phyloP scores from a whole-genome alignment of 2,797 vertebrate species.

The Iguana delicatissima region DNA sequence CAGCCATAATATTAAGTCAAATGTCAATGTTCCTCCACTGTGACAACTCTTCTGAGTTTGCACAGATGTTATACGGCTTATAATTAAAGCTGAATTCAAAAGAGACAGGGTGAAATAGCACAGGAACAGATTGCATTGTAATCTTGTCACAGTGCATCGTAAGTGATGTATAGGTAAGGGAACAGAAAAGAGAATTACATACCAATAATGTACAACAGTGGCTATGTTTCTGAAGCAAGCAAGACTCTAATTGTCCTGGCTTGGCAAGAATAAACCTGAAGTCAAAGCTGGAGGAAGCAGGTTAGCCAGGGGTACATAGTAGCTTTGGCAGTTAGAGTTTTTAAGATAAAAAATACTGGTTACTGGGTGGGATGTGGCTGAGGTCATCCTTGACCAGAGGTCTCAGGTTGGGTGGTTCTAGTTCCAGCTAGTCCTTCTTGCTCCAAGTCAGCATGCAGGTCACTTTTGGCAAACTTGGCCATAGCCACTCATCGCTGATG shows the following conservation, averaged over 20 bases:
- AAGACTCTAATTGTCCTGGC: background rate
- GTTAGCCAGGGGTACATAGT: too few relatives aligned
- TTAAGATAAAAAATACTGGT: background rate
- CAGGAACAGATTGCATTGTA: slow-evolving; percentile 12
- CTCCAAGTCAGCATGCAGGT: background rate
- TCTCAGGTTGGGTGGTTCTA: background rate
- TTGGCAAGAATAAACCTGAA: background rate
- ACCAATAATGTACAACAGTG: background rate
- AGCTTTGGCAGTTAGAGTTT: background rate
- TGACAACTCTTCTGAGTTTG: slow-evolving; percentile 4
- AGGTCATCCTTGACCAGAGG: background rate
- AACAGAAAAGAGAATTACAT: background rate
- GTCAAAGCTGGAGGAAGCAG: background rate
- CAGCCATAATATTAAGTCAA: slow-evolving; percentile 13
- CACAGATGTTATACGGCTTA: slow-evolving; percentile 11
- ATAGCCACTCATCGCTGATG: too few relatives aligned
- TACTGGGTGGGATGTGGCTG: background rate
- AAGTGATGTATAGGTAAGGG: slow-evolving; percentile 11
- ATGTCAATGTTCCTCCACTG: slow-evolving; percentile 5
- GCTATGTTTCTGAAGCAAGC: background rate
- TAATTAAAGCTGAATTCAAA: slow-evolving; percentile 39
- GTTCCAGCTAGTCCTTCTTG: background rate
- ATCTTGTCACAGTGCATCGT: background rate
- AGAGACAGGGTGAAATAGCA: slow-evolving; percentile 8
- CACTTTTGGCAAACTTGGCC: background rate